Percentiles rank a stretch among this genome's conserved stretches.
These are phyloP conservation scores for Sebastes aleutianus DNA, from an alignment of 2,797 vertebrate genomes.

Conservation along the genomic window DNA sequence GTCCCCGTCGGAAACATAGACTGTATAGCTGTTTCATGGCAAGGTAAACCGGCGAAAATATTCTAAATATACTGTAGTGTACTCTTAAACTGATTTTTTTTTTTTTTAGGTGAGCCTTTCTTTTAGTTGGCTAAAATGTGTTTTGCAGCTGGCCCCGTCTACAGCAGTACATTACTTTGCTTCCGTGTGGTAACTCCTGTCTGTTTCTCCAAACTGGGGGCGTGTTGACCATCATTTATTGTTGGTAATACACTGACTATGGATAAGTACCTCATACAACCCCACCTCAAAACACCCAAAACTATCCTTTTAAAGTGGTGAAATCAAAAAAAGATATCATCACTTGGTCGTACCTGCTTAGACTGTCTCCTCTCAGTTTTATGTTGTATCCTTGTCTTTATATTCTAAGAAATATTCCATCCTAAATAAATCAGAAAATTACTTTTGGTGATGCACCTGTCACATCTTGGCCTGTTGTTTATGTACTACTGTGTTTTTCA, in stretches of 20 bases:
- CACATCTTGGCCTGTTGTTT: neutral
- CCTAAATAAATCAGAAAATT: neutral
- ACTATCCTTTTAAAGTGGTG: neutral
- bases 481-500: neutral
- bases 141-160: accelerated
- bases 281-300: no score
- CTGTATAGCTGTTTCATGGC: no score
- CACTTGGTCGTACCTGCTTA: neutral
- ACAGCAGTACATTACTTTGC: no score
- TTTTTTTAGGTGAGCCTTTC: no score
- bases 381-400: neutral
- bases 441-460: neutral
- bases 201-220: no score
- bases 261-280: no score
- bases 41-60: no score
- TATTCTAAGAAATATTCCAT: neutral
- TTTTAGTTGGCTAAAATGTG: accelerated
- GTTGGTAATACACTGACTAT: no score
- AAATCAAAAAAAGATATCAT: no score
- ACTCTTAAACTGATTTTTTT: no score
- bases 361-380: neutral
- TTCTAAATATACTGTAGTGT: no score
- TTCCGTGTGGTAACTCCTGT: accelerated
- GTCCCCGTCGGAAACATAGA: no score
- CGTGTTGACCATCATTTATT: accelerated